A percentile compares a stretch with the other conserved stretches of the same genome.
Evolutionary conservation across 2,888 invertebrate species (phyloP).

Genomic region (Kuschelorhynchus macadamiae): DNA sequence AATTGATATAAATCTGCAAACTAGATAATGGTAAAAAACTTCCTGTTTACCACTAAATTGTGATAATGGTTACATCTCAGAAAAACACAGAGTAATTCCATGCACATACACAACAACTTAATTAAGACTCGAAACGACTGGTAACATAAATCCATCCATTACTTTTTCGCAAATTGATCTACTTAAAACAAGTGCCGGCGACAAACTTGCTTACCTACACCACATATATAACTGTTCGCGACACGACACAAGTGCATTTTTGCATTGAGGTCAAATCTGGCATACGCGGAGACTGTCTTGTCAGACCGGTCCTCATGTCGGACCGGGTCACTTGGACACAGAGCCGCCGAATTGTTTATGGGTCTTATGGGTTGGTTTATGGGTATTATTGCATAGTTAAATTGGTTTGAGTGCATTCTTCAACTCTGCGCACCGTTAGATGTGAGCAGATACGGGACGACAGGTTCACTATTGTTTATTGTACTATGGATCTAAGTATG

Average conservation of each 20-base stretch:
- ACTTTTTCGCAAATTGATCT: conserved; percentile 35
- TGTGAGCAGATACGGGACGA: conserved; percentile 16
- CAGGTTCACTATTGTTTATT: conserved; percentile 35
- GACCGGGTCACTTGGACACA: conserved; percentile 42
- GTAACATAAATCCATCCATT: conserved; percentile 1
- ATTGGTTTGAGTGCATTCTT: conserved; percentile 40
- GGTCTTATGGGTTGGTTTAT: conserved; percentile 27
- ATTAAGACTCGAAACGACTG: too few species aligned
- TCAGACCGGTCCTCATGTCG: conserved; percentile 14
- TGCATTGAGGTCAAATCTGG: conserved; percentile 42
- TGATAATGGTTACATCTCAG: too few species aligned
- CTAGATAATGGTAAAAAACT: too few species aligned
- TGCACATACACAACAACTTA: too few species aligned
- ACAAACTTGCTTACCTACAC: conserved; percentile 16
- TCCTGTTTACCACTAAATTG: too few species aligned
- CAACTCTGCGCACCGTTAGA: conserved; percentile 21
- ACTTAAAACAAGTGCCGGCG: conserved; percentile 29
- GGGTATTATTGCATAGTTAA: conserved; percentile 28
- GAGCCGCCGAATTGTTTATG: conserved; percentile 43
- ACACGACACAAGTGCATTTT: conserved; percentile 29
- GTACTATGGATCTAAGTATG: conserved; percentile 4
- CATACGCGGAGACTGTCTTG: conserved; percentile 14
- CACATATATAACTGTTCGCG: conserved; percentile 34
- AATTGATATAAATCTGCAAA: too few species aligned
- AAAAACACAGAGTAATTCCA: too few species aligned